phyloP scores from a whole-genome alignment of 2,797 vertebrate genomes.

The Cryptoblepharus egeriae region DNA sequence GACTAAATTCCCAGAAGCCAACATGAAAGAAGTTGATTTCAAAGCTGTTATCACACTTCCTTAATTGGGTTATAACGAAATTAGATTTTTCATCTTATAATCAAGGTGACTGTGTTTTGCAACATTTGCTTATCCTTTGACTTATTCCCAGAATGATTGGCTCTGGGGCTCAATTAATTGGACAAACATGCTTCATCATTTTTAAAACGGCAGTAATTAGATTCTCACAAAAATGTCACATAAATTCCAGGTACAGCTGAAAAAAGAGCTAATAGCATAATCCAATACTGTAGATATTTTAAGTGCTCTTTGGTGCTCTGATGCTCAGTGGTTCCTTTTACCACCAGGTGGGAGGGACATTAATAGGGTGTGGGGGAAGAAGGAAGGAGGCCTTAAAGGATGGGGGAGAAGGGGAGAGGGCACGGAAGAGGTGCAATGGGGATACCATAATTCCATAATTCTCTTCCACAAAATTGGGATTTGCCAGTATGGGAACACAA shows the following conservation, averaged over 20 bases:
- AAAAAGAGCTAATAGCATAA: not conserved
- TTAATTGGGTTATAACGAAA: slow-evolving; percentile 18
- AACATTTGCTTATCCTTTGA: slow-evolving; percentile 8
- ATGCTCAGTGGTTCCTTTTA: too few relatives aligned
- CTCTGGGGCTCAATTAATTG: slow-evolving; percentile 6
- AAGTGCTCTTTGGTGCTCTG: too few relatives aligned
- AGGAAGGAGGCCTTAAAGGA: too few relatives aligned
- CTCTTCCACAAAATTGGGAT: too few relatives aligned
- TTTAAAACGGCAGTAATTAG: not conserved
- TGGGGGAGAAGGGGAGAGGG: too few relatives aligned
- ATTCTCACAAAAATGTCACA: not conserved
- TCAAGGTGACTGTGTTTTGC: not conserved
- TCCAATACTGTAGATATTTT: too few relatives aligned
- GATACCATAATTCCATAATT: too few relatives aligned
- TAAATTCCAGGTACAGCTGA: not conserved
- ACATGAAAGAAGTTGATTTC: not conserved
- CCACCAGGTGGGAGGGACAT: too few relatives aligned
- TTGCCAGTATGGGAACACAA: too few relatives aligned
- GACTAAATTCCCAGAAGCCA: not conserved
- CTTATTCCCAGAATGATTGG: not conserved
- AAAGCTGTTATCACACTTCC: not conserved
- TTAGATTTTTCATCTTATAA: slow-evolving; percentile 6
- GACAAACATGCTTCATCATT: not conserved
- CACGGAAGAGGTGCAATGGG: too few relatives aligned
- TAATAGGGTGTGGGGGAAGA: too few relatives aligned